A percentile compares a stretch with the other conserved stretches of the same genome.
Conservation (phyloP, 1,140 invertebrate species). For the Drosophila setifemur region DNA sequence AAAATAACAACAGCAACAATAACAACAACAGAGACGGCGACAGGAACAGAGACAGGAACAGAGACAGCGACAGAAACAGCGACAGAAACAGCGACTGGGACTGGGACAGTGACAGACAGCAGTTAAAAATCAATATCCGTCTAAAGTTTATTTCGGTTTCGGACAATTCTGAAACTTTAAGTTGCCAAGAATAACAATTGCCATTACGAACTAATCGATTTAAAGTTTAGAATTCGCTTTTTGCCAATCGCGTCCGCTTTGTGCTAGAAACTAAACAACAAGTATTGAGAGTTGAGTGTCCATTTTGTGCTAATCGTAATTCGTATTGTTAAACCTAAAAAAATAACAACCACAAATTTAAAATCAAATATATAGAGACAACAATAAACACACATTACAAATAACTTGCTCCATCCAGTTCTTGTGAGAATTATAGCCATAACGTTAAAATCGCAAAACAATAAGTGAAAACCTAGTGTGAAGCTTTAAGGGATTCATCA, state of each 20-base stretch:
- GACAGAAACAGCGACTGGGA: constrained; percentile 17
- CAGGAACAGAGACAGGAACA: background rate
- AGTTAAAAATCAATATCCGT: constrained; percentile 82
- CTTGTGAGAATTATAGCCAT: too few relatives aligned
- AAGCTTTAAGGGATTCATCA: too few relatives aligned
- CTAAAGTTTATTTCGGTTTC: constrained; percentile 82
- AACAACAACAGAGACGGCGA: constrained; percentile 4
- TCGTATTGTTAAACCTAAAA: constrained; percentile 3
- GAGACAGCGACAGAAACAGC: background rate
- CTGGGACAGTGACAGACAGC: constrained; percentile 24
- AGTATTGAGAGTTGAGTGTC: constrained; percentile 37
- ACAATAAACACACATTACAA: too few relatives aligned
- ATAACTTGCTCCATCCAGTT: constrained; percentile 66
- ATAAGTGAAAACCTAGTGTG: too few relatives aligned
- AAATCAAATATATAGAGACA: constrained; percentile 19
- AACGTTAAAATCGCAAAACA: constrained; percentile 24
- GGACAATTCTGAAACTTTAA: constrained; percentile 49
- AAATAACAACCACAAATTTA: background rate
- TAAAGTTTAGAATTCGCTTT: constrained; percentile 21
- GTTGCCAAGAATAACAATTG: constrained; percentile 39
- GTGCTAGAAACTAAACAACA: constrained; percentile 30
- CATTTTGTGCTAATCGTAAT: constrained; percentile 61
- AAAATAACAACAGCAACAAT: constrained; percentile 20
- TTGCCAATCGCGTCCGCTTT: constrained; percentile 53
- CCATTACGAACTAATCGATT: constrained; percentile 5